A percentile compares a stretch with the other conserved stretches of the same genome.
phyloP scores from a whole-genome alignment of 2,113 vertebrate genomes.

The Pogona vitticeps region DNA sequence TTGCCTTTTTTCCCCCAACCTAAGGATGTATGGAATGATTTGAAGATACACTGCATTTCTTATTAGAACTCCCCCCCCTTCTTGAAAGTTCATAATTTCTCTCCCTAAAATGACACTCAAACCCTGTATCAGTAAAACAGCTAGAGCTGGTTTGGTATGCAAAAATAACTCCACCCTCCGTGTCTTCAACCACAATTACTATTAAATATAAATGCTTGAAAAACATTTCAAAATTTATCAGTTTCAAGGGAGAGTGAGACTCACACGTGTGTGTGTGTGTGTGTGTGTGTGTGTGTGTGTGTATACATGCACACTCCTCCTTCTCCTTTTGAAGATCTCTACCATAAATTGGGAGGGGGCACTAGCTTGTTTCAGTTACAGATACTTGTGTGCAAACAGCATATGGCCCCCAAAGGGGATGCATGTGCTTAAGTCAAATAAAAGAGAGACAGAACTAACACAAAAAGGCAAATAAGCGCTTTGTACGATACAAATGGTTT shows the following conservation, averaged over 20 bases:
- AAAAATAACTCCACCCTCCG: no score
- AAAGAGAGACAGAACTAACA: constrained; percentile 59
- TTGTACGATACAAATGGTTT: constrained; percentile 57
- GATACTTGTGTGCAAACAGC: constrained; percentile 9
- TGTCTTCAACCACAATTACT: neutral
- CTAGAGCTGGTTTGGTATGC: no score
- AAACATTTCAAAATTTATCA: neutral
- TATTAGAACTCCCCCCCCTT: neutral
- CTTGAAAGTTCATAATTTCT: neutral
- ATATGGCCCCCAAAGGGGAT: constrained; percentile 50
- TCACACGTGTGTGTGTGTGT: neutral
- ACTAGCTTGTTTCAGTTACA: constrained; percentile 6
- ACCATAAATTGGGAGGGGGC: neutral
- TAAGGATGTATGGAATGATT: neutral
- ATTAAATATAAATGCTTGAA: neutral
- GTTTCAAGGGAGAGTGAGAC: neutral
- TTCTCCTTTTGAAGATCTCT: neutral
- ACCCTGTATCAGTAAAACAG: neutral
- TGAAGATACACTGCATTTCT: neutral
- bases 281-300: no score
- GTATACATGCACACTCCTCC: neutral
- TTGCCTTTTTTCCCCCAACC: neutral
- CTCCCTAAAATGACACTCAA: neutral
- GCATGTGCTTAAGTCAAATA: constrained; percentile 66
- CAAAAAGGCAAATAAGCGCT: constrained; percentile 61